Evolutionary conservation across 2,888 invertebrate species (phyloP), one percentile per base, ranked within the genome.

Genomic region (Lithophane semibrunnea): DNA sequence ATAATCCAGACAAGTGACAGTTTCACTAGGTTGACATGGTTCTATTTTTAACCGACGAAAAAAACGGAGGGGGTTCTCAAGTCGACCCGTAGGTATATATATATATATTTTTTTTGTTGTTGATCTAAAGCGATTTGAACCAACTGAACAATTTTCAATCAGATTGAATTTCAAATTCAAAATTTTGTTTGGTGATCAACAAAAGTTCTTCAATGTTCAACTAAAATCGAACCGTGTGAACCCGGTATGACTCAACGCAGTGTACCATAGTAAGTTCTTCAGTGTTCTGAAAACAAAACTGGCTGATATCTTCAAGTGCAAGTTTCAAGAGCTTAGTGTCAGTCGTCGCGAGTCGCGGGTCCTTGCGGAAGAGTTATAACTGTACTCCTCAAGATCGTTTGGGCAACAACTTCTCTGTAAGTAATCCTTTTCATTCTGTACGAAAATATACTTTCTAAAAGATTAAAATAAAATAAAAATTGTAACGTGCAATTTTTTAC

Each of bases 291-390:
- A 71, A 82, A 80, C 47, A 70, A 84, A 75, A 80, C 64, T 69
- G 47, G n/a, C 56, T 75, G 72, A 63, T 70, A 73, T 73, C 69
- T 75, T 80, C 65, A 73, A 63, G 69, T 21, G 72, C 54, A 83
- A 82, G 80, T 82, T 80, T 82, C 56, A 73, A 84, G 80, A 76
- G 76, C 80, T 80, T 79, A 83, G 79, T 77, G 80, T 80, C 82
- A 77, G 61, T 71, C 77, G 70, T 52, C 61, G 80, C 29, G 61
- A 61, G 70, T 37, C 70, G 61, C 54, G 77, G 70, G 69, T 83
- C 65, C 75, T 79, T 75, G 49, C 60, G 65, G 58, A 65, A 83
- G 82, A 82, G 79, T 79, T 82, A 79, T 75, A 75, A 75, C 61
- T 49, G 80, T 21, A 61, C 61, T 73, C 7, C 58, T 80, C 80